Base-by-base conservation (phyloP, 2,888 invertebrate genomes). In the Ethmia dodecea region DNA sequence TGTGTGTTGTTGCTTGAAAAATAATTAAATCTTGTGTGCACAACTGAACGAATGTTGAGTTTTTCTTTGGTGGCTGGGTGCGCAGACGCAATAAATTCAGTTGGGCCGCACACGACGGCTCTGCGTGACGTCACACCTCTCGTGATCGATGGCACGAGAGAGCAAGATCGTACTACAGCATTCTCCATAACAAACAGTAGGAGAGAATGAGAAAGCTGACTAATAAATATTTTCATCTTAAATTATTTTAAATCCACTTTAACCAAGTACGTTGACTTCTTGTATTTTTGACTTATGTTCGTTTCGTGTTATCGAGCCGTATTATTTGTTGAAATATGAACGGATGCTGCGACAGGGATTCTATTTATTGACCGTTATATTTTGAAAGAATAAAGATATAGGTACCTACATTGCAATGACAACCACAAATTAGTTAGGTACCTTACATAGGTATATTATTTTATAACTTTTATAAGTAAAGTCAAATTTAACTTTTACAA, bases 101-200 rank as follows among this genome's bases (percentile, higher is more conserved):
- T 49, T 63, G 49, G 83, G 84, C 84, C 84, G 80, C 86, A 86
- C 84, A 86, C 86, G 86, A 84, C 70, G 86, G 75, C 83, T 68
- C 81, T 69, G 83, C 80, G 78, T 84, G 84, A 86, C 84, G 86
- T 84, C 84, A 86, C 86, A 84, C 81, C 75, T 74, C 63, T 60
- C 57, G 73, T 86, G 86, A 86, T 86, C 79, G 84, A 86, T 84
- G 75, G 78, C 66, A 52, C 43, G 73, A 60, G 61, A 51, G 68
- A 77, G 62, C 42, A 70, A 68, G 76, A 76, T 52, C 63, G 63
- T 62, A 56, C 52, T 55, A 63, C 50, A 45, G 47, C 46, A 50
- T 42, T 38, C 38, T 49, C 52, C 51, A 53, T 47, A 50, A 51
- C 47, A 51, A 46, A 42, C 43, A 43, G 42, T 42, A 45, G 46